Percentiles rank a stretch among this genome's conserved stretches.
phyloP scores from a whole-genome alignment of 2,113 vertebrate genomes.

The Hyperoodon ampullatus region DNA sequence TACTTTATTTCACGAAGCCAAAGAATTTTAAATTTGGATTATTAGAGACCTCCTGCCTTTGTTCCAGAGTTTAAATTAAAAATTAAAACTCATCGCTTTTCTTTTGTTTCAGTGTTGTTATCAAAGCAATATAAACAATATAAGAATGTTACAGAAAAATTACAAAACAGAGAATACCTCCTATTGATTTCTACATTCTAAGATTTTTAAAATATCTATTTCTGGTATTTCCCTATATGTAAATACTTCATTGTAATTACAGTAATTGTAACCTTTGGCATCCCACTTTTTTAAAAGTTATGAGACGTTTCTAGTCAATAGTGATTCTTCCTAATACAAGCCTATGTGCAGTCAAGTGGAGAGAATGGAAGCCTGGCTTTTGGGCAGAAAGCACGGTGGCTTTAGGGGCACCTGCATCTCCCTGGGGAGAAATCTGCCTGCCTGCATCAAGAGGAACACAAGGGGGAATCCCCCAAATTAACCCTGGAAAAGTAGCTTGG shows the following conservation, averaged over 20 bases:
- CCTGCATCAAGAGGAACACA: neutral
- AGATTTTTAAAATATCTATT: neutral
- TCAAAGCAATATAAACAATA: neutral
- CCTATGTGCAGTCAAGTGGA: neutral
- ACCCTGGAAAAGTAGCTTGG: neutral
- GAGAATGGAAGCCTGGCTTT: neutral
- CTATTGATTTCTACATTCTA: neutral
- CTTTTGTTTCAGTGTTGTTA: neutral
- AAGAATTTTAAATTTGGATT: slow-evolving; percentile 29
- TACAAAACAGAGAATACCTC: neutral
- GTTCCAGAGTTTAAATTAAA: neutral
- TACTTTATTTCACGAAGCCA: neutral
- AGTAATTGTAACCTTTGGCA: neutral
- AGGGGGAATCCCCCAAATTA: neutral
- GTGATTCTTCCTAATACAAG: neutral
- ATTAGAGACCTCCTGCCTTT: neutral
- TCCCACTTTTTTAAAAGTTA: neutral
- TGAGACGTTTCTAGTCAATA: neutral
- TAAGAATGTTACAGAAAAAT: slow-evolving; percentile 8
- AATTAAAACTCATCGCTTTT: neutral
- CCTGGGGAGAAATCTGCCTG: neutral
- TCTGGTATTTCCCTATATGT: neutral
- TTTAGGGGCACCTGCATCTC: neutral
- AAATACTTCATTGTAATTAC: neutral
- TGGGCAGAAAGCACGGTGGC: neutral